These are phyloP conservation scores for Mustelus asterias DNA, from an alignment of 2,113 vertebrate species.

Conservation along the genomic window DNA sequence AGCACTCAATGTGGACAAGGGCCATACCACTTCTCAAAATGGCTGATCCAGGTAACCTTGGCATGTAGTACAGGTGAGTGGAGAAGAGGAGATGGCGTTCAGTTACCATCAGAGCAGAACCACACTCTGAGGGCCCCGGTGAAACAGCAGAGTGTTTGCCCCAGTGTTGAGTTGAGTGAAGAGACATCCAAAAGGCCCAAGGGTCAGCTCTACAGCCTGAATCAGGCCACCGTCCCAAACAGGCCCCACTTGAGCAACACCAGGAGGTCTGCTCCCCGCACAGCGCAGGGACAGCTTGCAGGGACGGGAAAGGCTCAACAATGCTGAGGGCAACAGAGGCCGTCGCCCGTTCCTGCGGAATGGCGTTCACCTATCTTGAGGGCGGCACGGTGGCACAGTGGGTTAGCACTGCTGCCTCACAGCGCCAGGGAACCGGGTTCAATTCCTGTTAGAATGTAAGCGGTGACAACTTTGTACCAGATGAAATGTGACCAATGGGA, in stretches of 20 bases:
- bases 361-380: too few species aligned
- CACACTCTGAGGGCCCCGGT: neutral
- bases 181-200: neutral
- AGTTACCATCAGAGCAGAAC: neutral
- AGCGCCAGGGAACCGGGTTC: too few species aligned
- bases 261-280: neutral
- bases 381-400: too few species aligned
- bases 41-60: neutral
- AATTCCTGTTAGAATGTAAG: too few species aligned
- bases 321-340: too few species aligned
- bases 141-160: neutral
- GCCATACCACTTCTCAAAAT: neutral
- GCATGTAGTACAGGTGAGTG: neutral
- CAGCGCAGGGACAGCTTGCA: too few species aligned
- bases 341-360: too few species aligned
- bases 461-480: too few species aligned
- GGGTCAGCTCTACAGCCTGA: neutral
- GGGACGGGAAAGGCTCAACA: too few species aligned
- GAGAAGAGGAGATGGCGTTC: neutral
- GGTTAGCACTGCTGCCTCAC: too few species aligned
- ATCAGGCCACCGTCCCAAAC: neutral
- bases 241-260: neutral
- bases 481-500: too few species aligned
- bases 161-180: neutral
- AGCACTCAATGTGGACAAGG: neutral